phyloP scores from a whole-genome alignment of 2,888 invertebrate genomes.

The Hypolimnas misippus region DNA sequence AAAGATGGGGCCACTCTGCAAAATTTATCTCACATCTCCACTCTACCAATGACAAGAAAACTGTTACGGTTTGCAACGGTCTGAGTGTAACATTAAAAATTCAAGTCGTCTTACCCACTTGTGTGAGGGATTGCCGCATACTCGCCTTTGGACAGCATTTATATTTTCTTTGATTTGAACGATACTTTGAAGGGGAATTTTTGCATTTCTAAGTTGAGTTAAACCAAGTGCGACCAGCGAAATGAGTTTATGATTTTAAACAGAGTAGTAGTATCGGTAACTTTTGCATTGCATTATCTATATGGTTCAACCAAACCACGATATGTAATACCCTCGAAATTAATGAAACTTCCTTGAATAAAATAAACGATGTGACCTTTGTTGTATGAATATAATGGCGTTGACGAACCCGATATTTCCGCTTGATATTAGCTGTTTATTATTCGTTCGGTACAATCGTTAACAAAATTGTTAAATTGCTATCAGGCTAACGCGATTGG shows the following conservation, averaged over 20 bases:
- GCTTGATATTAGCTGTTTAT: constrained; percentile 69
- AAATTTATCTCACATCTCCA: constrained; percentile 84
- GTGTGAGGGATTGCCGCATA: constrained; percentile 83
- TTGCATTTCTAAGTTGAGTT: constrained; percentile 33
- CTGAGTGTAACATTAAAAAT: constrained; percentile 85
- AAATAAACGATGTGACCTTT: constrained; percentile 63
- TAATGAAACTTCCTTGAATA: constrained; percentile 52
- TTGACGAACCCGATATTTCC: constrained; percentile 73
- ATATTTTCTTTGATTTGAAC: constrained; percentile 79
- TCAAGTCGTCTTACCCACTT: constrained; percentile 83
- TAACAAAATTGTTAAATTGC: constrained; percentile 51
- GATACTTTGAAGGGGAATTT: constrained; percentile 47
- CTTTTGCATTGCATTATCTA: constrained; percentile 23
- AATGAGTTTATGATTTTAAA: constrained; percentile 11
- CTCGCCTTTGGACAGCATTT: constrained; percentile 82
- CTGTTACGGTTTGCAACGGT: constrained; percentile 84
- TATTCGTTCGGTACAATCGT: constrained; percentile 59
- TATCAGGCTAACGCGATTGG: constrained; percentile 36
- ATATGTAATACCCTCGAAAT: constrained; percentile 39
- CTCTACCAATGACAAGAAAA: constrained; percentile 84
- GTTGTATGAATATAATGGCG: constrained; percentile 69
- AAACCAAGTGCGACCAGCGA: constrained; percentile 25
- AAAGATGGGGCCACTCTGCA: constrained; percentile 85
- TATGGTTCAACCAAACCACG: constrained; percentile 32
- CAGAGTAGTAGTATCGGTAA: background rate